Evolutionary conservation across 1,140 invertebrate genomes (phyloP).

Genomic region (Drosophila simulans): DNA sequence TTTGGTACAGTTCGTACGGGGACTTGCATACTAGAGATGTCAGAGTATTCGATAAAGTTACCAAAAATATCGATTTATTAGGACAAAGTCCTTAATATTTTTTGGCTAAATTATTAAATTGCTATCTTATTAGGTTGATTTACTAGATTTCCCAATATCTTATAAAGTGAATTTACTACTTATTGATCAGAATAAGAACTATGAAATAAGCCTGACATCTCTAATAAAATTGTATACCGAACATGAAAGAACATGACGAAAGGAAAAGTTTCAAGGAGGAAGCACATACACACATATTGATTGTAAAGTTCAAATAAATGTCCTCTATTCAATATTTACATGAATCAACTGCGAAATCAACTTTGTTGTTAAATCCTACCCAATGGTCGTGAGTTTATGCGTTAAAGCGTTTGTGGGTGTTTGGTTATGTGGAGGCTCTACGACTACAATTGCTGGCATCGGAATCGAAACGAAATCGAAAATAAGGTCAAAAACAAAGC

Average conservation of each 20-base stretch:
- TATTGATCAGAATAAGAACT: too few species aligned
- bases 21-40: not conserved
- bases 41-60: not conserved
- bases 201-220: not conserved
- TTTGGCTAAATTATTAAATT: too few species aligned
- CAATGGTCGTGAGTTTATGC: conserved; percentile 12
- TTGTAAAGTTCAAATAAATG: not conserved
- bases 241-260: not conserved
- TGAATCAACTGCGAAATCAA: not conserved
- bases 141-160: too few species aligned
- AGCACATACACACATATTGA: not conserved
- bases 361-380: not conserved
- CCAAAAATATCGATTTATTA: not conserved
- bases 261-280: not conserved
- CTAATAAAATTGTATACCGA: not conserved
- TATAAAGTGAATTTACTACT: too few species aligned
- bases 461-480: conserved; percentile 38
- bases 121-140: too few species aligned
- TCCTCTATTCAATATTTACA: conserved; percentile 10
- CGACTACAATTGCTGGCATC: conserved; percentile 53
- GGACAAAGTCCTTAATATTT: too few species aligned
- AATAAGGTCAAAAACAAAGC: conserved; percentile 31
- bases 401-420: conserved; percentile 6
- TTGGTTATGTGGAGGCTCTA: conserved; percentile 29
- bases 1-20: conserved; percentile 8